These are phyloP conservation scores for Corythaeola cristata DNA, from an alignment of 2,113 vertebrate genomes.

Conservation along the genomic window DNA sequence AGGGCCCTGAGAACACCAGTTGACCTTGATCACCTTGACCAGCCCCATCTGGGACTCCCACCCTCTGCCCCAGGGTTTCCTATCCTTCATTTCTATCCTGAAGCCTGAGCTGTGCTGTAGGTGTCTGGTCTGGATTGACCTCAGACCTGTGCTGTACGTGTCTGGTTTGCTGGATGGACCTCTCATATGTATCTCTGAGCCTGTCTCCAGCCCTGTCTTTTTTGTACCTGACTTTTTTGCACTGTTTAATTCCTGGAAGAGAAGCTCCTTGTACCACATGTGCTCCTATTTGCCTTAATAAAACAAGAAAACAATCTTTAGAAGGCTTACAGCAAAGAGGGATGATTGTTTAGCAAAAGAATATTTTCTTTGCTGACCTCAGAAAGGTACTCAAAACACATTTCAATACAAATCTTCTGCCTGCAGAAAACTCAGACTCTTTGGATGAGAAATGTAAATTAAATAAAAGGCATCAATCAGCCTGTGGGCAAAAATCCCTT, in stretches of 20 bases:
- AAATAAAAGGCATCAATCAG: neutral
- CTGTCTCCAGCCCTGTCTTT: neutral
- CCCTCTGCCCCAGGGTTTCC: neutral
- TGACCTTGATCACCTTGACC: neutral
- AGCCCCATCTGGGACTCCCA: neutral
- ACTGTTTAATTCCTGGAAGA: neutral
- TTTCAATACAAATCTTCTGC: neutral
- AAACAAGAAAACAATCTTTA: neutral
- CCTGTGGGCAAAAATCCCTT: neutral
- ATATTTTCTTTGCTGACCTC: neutral
- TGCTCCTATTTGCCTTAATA: neutral
- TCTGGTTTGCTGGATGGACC: neutral
- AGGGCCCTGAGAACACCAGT: neutral
- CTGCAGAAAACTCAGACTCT: neutral
- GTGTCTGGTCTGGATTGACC: neutral
- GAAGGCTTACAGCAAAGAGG: neutral
- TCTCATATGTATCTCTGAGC: neutral
- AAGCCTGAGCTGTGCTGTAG: neutral
- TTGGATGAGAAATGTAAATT: neutral
- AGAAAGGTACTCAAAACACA: neutral
- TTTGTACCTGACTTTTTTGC: neutral
- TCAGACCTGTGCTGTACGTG: neutral
- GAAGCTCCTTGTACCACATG: neutral
- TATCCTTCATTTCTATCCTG: neutral
- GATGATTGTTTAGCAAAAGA: neutral